Percentiles rank a stretch among this genome's conserved stretches.
Conservation (phyloP, 37 sponge, comb jelly and placozoan species). For the Aphrocallistes beatrix region DNA sequence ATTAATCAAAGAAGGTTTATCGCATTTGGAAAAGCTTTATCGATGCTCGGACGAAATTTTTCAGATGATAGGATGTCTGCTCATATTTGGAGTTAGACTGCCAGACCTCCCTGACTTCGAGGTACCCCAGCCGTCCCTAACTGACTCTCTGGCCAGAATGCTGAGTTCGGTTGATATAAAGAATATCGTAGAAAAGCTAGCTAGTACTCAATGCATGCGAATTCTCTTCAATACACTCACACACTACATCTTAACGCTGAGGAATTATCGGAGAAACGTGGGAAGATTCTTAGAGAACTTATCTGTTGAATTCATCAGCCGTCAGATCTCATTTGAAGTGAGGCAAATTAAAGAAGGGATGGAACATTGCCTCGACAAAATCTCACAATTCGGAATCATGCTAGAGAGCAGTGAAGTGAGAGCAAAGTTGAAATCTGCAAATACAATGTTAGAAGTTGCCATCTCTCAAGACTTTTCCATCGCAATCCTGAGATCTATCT, state of each 20-base stretch:
- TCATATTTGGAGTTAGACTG: not conserved
- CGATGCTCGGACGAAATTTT: not conserved
- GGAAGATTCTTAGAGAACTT: not conserved
- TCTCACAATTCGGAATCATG: not conserved
- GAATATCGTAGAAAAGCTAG: not conserved
- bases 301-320: not conserved
- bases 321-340: not conserved
- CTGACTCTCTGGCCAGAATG: not conserved
- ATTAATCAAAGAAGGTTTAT: not conserved
- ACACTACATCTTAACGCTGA: not conserved
- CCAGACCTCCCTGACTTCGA: not conserved
- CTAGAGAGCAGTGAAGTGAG: not conserved
- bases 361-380: not conserved
- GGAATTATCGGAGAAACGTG: not conserved
- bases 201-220: not conserved
- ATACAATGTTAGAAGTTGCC: not conserved
- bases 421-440: not conserved
- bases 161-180: not conserved
- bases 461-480: not conserved
- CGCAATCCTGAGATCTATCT: not conserved
- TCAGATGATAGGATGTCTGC: not conserved
- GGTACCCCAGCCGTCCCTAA: not conserved
- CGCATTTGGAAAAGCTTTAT: not conserved
- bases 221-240: not conserved
- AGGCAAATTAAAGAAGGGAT: not conserved